phyloP scores from a whole-genome alignment of 2,113 vertebrate genomes.

The Mystacornis crossleyi region DNA sequence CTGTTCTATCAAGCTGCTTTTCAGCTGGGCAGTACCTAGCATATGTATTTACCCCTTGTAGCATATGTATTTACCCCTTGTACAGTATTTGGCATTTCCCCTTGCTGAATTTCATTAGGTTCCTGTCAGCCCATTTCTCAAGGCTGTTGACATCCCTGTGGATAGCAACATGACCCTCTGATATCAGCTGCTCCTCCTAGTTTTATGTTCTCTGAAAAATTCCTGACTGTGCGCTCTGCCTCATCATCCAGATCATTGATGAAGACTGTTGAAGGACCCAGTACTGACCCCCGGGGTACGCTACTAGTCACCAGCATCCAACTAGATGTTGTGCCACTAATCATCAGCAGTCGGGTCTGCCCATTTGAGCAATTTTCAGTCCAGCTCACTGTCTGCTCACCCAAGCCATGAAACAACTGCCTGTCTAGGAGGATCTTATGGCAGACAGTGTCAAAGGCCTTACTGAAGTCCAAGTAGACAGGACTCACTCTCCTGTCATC shows the following conservation, averaged over 20 bases:
- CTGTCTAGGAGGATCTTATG: not conserved
- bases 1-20: not conserved
- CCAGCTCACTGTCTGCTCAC: not conserved
- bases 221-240: not conserved
- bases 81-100: not conserved
- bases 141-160: not conserved
- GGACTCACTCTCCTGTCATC: not conserved
- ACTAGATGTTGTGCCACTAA: not conserved
- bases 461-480: not conserved
- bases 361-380: not conserved
- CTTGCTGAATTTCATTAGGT: not conserved
- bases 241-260: not conserved
- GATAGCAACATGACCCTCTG: not conserved
- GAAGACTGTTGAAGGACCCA: not conserved
- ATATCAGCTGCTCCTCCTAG: not conserved
- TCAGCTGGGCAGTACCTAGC: not conserved
- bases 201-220: not conserved
- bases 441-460: not conserved
- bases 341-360: not conserved
- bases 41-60: too few relatives aligned
- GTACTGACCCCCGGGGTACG: not conserved
- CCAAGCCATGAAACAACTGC: not conserved
- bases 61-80: too few relatives aligned
- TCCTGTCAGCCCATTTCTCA: not conserved
- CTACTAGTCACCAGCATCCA: not conserved